These are phyloP conservation scores for Neuroscelio doddi DNA, from an alignment of 2,888 invertebrate species.

Conservation along the genomic window DNA sequence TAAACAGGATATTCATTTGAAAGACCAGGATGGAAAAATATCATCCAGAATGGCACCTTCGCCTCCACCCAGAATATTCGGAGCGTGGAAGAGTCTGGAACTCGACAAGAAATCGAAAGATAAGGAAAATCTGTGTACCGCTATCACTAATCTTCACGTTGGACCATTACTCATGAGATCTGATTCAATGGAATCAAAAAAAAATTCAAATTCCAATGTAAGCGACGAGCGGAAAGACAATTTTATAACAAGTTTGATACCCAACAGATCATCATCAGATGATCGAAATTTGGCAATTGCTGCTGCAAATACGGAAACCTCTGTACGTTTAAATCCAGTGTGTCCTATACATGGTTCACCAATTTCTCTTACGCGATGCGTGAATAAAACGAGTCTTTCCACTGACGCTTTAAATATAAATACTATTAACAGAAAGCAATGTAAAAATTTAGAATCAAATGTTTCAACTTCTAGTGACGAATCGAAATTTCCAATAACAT, in stretches of 20 bases:
- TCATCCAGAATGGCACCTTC: constrained; percentile 70
- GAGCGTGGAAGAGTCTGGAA: constrained; percentile 57
- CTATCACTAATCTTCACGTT: constrained; percentile 66
- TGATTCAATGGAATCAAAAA: constrained; percentile 53
- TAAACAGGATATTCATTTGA: background rate
- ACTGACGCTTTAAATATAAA: no score
- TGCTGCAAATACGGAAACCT: background rate
- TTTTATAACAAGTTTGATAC: background rate
- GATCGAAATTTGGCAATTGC: background rate
- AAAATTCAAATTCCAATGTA: background rate
- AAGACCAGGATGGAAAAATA: constrained; percentile 9
- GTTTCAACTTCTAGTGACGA: no score
- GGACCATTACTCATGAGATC: constrained; percentile 62
- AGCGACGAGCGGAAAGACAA: background rate
- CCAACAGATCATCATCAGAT: background rate
- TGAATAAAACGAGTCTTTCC: no score
- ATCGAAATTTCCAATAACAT: no score
- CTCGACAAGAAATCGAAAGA: constrained; percentile 60
- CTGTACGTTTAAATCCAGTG: background rate
- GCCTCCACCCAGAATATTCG: constrained; percentile 82
- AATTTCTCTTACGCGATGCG: no score
- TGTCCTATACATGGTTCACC: background rate
- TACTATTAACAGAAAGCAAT: no score
- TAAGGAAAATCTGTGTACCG: constrained; percentile 49
- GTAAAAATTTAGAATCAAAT: no score